Evolutionary conservation across 2,113 vertebrate species (phyloP).

Genomic region (Petromus typicus): DNA sequence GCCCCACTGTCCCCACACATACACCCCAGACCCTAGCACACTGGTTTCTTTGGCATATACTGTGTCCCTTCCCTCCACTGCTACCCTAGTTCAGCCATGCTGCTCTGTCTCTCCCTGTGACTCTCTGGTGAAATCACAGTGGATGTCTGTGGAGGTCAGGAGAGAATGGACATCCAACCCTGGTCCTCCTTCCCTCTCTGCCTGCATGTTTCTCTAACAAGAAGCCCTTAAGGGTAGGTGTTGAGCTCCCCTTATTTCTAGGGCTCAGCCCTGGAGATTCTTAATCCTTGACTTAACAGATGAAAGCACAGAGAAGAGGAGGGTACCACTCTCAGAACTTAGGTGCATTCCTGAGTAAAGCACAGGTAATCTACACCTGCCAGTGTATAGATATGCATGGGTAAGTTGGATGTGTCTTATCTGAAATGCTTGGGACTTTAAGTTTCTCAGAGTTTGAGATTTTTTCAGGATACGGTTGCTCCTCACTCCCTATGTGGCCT

Average conservation of each 20-base stretch:
- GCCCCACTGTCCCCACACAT: accelerated
- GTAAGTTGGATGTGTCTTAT: neutral
- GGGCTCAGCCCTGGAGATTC: neutral
- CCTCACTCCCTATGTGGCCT: neutral
- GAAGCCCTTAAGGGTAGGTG: neutral
- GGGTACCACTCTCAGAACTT: neutral
- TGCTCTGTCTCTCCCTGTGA: neutral
- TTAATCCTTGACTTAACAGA: neutral
- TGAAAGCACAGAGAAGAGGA: neutral
- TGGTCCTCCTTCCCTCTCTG: neutral
- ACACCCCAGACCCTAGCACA: neutral
- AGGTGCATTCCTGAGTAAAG: neutral
- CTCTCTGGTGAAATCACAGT: neutral
- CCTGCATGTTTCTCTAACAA: neutral
- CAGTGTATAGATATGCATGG: neutral
- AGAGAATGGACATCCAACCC: neutral
- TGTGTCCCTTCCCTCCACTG: neutral
- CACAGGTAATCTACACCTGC: neutral
- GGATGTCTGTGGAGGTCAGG: neutral
- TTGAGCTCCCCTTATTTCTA: neutral
- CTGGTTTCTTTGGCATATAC: neutral
- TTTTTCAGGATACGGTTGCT: neutral
- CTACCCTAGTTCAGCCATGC: neutral
- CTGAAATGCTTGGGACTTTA: neutral
- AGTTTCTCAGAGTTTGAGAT: neutral